Percentiles rank a stretch among this genome's conserved stretches.
These are phyloP conservation scores for Scomber colias DNA, from an alignment of 2,113 vertebrate genomes.

Conservation along the genomic window DNA sequence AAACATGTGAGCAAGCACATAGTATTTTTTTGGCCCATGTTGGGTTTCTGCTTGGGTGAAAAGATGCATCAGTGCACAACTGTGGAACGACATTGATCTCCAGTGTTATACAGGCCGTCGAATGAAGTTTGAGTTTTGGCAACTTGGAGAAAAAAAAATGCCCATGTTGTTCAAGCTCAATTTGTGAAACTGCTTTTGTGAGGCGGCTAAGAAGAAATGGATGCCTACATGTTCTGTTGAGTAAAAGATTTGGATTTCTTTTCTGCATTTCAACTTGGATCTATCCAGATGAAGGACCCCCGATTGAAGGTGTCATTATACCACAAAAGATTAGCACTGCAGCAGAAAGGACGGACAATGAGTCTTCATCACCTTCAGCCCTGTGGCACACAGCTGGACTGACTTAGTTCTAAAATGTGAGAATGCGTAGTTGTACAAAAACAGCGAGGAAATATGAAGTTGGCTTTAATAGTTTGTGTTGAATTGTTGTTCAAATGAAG, in stretches of 20 bases:
- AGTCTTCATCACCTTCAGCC: constrained; percentile 7
- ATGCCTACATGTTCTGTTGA: neutral
- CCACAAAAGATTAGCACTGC: constrained; percentile 6
- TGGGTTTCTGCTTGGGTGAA: constrained; percentile 54
- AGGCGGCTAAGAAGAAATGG: neutral
- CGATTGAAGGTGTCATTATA: neutral
- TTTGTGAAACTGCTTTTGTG: neutral
- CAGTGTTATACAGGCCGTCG: constrained; percentile 6
- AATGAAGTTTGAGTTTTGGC: neutral
- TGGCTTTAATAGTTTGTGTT: neutral
- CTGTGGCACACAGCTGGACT: constrained; percentile 39
- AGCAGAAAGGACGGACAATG: neutral
- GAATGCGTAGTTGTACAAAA: neutral
- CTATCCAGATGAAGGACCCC: neutral
- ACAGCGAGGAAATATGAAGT: constrained; percentile 1
- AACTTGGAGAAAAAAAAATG: neutral
- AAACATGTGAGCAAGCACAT: constrained; percentile 44
- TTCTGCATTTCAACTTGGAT: constrained; percentile 28
- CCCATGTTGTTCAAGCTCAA: neutral
- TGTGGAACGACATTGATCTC: neutral
- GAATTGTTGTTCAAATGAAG: constrained; percentile 23
- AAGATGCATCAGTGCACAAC: constrained; percentile 29
- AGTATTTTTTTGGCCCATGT: constrained; percentile 59
- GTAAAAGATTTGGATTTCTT: neutral
- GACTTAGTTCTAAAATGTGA: constrained; percentile 5